Evolutionary conservation across 2,113 vertebrate genomes (phyloP), one percentile per base, ranked within the genome.

Genomic region (Solea solea): DNA sequence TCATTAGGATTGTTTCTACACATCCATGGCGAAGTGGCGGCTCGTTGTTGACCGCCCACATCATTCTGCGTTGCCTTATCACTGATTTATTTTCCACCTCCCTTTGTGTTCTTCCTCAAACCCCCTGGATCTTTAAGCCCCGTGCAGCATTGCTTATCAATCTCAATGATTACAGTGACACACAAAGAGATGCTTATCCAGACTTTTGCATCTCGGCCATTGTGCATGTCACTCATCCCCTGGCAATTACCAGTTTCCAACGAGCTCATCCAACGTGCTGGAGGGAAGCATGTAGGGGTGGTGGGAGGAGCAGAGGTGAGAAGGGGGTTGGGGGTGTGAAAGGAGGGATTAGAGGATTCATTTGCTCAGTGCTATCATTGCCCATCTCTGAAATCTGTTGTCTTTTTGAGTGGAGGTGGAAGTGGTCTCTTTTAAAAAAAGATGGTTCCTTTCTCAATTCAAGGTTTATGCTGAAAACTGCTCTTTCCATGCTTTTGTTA

Each of bases 181-280:
- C 72, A 70, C 65, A 72, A 78, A 72, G 64, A 56, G 71, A 78
- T 64, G 78, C 62, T 72, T 88, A 86, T 86, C 83, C 45, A 28
- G 21, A 74, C 70, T 70, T 81, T 65, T 71, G 86, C 70, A 68
- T 79, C 72, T 60, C 39, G 71, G 71, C 62, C 69, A 25, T 75
- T 82, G 62, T 73, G 67, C 62, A 52, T 74, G 84, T 91, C 87
- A 87, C 69, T 90, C 86, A 88, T 83, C 88, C 76, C 74, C 57
- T 79, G 79, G 84, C 82, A 83, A 86, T 91, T 86, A 87, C 70
- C 72, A 74, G 59, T 34, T 7, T 71, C 81, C 76, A 78, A 57
- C 52, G 3, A 85, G 81, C 79, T 81, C 74, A 69, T 87, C 83
- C 72, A 72, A 42, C 16, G 67, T 42, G 68, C 62, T 62, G 66